Base-by-base conservation (phyloP, 2,113 vertebrate species). In the Paracanthobrama guichenoti region DNA sequence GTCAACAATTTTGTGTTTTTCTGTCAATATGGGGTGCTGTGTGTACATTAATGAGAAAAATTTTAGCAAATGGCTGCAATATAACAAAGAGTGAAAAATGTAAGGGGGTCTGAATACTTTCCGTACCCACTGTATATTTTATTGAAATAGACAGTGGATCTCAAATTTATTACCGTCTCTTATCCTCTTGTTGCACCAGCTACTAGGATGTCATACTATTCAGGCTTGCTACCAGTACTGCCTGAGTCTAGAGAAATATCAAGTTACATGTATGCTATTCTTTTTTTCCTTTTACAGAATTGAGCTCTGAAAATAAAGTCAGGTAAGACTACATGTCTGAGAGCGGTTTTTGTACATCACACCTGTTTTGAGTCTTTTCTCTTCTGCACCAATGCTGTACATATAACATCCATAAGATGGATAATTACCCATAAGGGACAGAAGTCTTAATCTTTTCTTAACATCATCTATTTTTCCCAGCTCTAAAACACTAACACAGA, bases 321-420 rank as follows among this genome's bases (percentile, higher is more conserved):
- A 79, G 77, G 77, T 79, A 64, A 60, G 77, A 20, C n/a, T n/a
- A n/a, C 39, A 26, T 55, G 18, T 55, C n/a, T n/a, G 22, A 55
- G 53, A 55, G 18, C 20, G 8, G 2, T 46, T 16, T 46, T 26
- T 62, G 14, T 42, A 6, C 26, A 26, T 78, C 22, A 72, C 39
- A 12, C 10, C 18, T 24, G 22, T 46, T 46, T 44, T 72, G 22
- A 72, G 3, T 20, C 1, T 39, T 69, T 69, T 22, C 64, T 69
- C 66, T 11, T 11, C 31, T 42, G 18, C 18, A 69, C 18, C 28
- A 35, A 28, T 20, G 28, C 31, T 20, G 7, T 35, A 66, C 28
- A 18, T 31, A 1, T 66, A 31, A 66, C 26, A 35, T 20, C 14
- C 28, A 20, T 7, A 66, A 66, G 31, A 35, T 4, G 14, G 8